Percentiles rank a stretch among this genome's conserved stretches.
Evolutionary conservation across 2,797 vertebrate genomes (phyloP).

Genomic region (Argentina silus): DNA sequence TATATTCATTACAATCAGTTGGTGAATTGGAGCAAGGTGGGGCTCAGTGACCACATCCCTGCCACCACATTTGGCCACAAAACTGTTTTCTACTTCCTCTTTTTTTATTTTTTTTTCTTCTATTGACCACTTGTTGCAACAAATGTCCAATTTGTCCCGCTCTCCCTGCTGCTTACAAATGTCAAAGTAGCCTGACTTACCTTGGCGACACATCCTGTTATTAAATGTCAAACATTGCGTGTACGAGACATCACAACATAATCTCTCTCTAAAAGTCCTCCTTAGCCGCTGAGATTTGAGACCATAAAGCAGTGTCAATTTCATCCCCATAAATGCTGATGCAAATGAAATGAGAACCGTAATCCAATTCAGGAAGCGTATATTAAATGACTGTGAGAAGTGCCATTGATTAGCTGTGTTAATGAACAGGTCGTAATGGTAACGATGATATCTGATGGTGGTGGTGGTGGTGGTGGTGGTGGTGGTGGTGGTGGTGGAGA

Average conservation of each 20-base stretch:
- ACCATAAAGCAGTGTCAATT: background rate
- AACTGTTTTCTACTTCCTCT: too few species aligned
- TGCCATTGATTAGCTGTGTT: conserved; percentile 3
- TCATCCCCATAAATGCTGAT: background rate
- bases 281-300: too few species aligned
- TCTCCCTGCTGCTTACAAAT: background rate
- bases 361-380: background rate
- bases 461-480: too few species aligned
- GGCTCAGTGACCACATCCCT: too few species aligned
- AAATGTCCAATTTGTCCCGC: too few species aligned
- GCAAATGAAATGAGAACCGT: background rate
- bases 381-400: background rate
- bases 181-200: too few species aligned
- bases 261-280: background rate
- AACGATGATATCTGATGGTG: background rate
- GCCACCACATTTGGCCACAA: too few species aligned
- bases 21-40: too few species aligned
- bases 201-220: background rate
- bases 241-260: background rate
- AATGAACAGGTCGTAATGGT: background rate
- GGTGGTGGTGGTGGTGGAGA: too few species aligned
- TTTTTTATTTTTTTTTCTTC: too few species aligned
- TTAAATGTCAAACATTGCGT: background rate
- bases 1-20: too few species aligned
- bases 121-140: too few species aligned